Percentiles rank a stretch among this genome's conserved stretches.
phyloP scores from a whole-genome alignment of 2,113 vertebrate genomes.

The Zapus hudsonius region DNA sequence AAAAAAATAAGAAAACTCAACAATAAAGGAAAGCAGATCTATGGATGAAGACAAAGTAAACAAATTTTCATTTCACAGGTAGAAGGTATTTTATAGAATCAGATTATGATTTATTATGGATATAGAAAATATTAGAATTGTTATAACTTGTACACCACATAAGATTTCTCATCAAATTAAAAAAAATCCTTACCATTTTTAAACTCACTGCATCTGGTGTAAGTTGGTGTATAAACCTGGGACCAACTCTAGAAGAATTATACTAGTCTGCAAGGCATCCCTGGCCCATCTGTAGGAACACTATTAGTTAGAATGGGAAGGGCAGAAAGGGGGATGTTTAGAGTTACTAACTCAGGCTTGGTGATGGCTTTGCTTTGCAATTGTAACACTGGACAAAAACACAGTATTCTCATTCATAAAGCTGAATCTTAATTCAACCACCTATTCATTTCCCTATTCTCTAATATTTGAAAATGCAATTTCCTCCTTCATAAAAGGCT shows the following conservation, averaged over 20 bases:
- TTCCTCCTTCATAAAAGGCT: conserved; percentile 48
- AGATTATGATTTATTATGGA: not conserved
- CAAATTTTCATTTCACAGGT: not conserved
- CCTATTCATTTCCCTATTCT: conserved; percentile 71
- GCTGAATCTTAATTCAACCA: conserved; percentile 61
- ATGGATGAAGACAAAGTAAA: not conserved
- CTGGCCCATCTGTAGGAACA: not conserved
- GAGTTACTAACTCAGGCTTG: not conserved
- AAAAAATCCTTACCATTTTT: not conserved
- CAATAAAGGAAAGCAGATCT: not conserved
- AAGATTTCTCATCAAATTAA: not conserved
- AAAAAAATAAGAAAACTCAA: not conserved
- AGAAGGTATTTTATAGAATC: not conserved
- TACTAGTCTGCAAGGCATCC: not conserved
- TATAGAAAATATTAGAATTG: not conserved
- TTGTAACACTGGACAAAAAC: conserved; percentile 25
- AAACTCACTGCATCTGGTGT: not conserved
- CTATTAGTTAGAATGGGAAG: not conserved
- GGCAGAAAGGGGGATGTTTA: not conserved
- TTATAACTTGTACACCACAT: not conserved
- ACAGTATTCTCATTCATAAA: conserved; percentile 73
- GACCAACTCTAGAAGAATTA: not conserved
- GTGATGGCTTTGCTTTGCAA: not conserved
- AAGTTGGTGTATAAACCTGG: not conserved
- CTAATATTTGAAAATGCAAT: conserved; percentile 66